A percentile compares a stretch with the other conserved stretches of the same genome.
phyloP scores from a whole-genome alignment of 2,113 vertebrate genomes.

The Chlorocebus sabaeus region DNA sequence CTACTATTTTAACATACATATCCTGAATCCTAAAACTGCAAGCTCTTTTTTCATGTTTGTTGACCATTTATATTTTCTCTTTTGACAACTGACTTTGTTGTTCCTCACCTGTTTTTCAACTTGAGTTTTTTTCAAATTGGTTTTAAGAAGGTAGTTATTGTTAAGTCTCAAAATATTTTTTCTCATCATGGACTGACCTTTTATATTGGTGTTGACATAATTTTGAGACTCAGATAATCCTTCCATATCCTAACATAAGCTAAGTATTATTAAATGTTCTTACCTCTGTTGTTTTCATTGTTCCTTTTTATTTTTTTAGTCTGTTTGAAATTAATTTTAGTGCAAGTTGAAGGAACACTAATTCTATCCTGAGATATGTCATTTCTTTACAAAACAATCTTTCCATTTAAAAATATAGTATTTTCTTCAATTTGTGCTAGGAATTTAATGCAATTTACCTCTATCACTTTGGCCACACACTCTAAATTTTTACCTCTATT shows the following conservation, averaged over 20 bases:
- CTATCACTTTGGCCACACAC: background rate
- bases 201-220: background rate
- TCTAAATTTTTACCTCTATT: background rate
- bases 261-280: slow-evolving; percentile 6
- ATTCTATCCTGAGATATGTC: background rate
- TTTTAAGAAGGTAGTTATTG: background rate
- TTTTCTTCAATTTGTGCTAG: background rate
- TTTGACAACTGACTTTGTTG: background rate
- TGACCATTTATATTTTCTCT: background rate
- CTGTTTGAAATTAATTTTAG: slow-evolving; percentile 21
- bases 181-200: background rate
- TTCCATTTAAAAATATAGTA: background rate
- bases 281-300: background rate
- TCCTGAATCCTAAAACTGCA: background rate
- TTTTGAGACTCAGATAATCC: background rate
- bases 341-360: background rate
- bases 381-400: background rate
- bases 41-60: background rate
- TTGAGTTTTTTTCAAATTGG: background rate
- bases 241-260: background rate
- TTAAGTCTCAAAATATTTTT: background rate
- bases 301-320: background rate
- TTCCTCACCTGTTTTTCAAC: slow-evolving; percentile 17
- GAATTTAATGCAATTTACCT: background rate
- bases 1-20: background rate